phyloP scores from a whole-genome alignment of 2,888 invertebrate genomes.

The Sarcophaga carnaria region DNA sequence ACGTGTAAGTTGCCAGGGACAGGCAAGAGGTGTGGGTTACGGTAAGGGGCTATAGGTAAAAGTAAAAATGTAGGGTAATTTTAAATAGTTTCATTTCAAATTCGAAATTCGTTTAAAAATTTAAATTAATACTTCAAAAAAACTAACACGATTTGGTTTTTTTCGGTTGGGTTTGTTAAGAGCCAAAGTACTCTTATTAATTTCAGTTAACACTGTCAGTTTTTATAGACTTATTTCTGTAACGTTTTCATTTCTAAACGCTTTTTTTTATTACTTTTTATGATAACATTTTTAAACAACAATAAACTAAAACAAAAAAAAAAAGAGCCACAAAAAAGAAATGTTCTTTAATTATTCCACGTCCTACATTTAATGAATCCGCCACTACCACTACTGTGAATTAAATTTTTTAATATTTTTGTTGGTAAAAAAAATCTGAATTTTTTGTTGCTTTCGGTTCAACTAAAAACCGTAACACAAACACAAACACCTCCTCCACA shows the following conservation, averaged over 20 bases:
- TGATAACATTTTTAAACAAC: constrained; percentile 49
- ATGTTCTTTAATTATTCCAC: constrained; percentile 67
- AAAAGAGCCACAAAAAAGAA: constrained; percentile 18
- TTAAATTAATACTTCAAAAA: constrained; percentile 56
- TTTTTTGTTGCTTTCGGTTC: no score
- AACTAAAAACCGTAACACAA: no score
- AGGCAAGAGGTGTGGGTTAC: no score
- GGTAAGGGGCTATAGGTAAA: neutral
- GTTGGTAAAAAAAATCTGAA: no score
- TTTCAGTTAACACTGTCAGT: constrained; percentile 48
- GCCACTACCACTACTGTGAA: neutral
- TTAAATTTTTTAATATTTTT: constrained; percentile 9
- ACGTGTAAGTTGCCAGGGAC: neutral
- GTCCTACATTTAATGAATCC: constrained; percentile 64
- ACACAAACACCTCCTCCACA: no score
- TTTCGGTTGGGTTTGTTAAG: neutral
- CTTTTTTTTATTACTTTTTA: constrained; percentile 43
- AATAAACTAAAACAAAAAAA: constrained; percentile 31
- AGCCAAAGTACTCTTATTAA: neutral
- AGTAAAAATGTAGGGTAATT: neutral
- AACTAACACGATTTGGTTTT: constrained; percentile 60
- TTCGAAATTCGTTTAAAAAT: constrained; percentile 45
- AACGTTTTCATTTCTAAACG: constrained; percentile 48
- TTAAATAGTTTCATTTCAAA: constrained; percentile 39
- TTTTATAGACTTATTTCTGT: constrained; percentile 32